Conservation (phyloP, 2,888 invertebrate genomes). For the Thymelicus sylvestris region DNA sequence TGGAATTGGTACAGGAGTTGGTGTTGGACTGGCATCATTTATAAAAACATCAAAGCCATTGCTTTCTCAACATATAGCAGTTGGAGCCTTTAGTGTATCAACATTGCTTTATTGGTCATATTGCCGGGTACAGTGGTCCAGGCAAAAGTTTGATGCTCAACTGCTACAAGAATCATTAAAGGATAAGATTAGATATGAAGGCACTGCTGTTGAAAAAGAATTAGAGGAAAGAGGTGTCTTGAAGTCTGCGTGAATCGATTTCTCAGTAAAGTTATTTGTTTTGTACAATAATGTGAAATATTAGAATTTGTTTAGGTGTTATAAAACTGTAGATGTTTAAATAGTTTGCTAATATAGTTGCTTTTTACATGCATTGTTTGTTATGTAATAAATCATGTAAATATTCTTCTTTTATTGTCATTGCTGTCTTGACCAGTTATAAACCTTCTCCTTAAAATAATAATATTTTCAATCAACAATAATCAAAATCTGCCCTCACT, state of each 20-base stretch:
- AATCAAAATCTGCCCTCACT: too few species aligned
- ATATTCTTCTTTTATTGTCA: too few species aligned
- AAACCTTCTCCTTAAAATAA: too few species aligned
- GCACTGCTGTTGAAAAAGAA: conserved; percentile 82
- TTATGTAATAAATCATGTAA: too few species aligned
- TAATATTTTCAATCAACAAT: too few species aligned
- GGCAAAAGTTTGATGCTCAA: conserved; percentile 86
- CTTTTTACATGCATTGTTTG: too few species aligned
- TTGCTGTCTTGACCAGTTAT: too few species aligned
- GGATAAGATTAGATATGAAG: conserved; percentile 86
- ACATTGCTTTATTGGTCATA: conserved; percentile 89
- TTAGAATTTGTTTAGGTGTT: conserved; percentile 1
- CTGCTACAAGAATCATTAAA: conserved; percentile 86
- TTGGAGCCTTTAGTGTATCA: conserved; percentile 86
- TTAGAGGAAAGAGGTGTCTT: conserved; percentile 72
- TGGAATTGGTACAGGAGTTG: conserved; percentile 89
- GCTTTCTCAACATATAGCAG: conserved; percentile 86
- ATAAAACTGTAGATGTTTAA: background rate
- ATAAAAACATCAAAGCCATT: conserved; percentile 89
- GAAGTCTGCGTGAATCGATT: conserved; percentile 56
- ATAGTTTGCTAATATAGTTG: too few species aligned
- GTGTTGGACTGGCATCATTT: conserved; percentile 87
- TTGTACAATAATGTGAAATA: background rate
- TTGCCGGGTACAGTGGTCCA: conserved; percentile 89
- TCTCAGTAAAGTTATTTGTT: background rate